Conservation (phyloP, 2,797 vertebrate species). For the Petrocephalus schoutedeni region DNA sequence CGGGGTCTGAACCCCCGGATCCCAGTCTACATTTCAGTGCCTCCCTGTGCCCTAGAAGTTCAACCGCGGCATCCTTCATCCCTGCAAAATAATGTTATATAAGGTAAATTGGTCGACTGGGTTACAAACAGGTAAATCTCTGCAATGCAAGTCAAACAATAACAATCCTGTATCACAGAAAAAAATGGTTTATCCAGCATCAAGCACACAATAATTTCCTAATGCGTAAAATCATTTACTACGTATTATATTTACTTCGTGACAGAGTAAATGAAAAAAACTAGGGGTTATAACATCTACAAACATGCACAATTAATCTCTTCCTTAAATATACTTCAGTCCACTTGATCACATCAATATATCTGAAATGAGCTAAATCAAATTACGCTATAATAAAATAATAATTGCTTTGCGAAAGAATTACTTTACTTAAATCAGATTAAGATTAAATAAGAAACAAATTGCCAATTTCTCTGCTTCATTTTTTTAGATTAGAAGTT, state of each 20-base stretch:
- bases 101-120: conserved; percentile 7
- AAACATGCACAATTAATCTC: conserved; percentile 32
- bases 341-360: conserved; percentile 59
- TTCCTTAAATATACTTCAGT: conserved; percentile 55
- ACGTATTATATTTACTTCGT: conserved; percentile 2
- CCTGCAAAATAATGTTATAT: conserved; percentile 59
- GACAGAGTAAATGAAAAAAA: conserved; percentile 10
- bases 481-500: conserved; percentile 61
- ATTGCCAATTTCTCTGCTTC: conserved; percentile 84
- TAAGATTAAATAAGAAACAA: conserved; percentile 85
- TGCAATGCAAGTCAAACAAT: not conserved
- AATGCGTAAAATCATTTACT: conserved; percentile 20
- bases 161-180: conserved; percentile 19
- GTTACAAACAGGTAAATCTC: not conserved
- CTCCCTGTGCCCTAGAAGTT: conserved; percentile 92
- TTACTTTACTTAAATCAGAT: conserved; percentile 83
- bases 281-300: conserved; percentile 14
- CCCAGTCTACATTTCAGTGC: conserved; percentile 90
- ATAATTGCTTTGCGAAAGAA: conserved; percentile 88
- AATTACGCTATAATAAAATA: conserved; percentile 91
- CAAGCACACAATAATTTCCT: conserved; percentile 18
- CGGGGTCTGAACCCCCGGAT: conserved; percentile 77
- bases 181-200: not conserved
- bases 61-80: conserved; percentile 91
- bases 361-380: conserved; percentile 79